Conservation (phyloP, 1,140 invertebrate genomes). For the Daktulosphaira vitifoliae region DNA sequence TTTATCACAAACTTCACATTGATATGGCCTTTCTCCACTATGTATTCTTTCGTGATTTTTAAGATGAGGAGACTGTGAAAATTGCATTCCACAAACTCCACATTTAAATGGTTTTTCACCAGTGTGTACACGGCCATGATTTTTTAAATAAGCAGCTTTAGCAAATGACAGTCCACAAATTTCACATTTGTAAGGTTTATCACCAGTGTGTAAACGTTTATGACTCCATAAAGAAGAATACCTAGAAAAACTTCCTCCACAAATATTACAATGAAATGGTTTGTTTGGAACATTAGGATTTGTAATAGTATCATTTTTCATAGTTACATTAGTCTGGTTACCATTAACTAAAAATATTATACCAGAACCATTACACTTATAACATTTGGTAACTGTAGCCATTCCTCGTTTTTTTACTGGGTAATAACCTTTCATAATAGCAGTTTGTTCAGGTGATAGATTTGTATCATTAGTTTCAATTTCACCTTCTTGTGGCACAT, state of each 20-base stretch:
- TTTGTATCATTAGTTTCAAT: constrained; percentile 6
- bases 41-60: constrained; percentile 89
- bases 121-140: constrained; percentile 74
- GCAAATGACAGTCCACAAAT: constrained; percentile 90
- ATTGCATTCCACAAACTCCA: constrained; percentile 78
- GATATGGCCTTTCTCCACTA: constrained; percentile 79
- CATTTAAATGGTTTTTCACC: constrained; percentile 78
- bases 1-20: constrained; percentile 85
- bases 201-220: constrained; percentile 73
- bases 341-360: constrained; percentile 66
- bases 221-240: constrained; percentile 80
- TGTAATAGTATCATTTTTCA: constrained; percentile 24
- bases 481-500: constrained; percentile 8
- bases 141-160: constrained; percentile 82
- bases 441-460: constrained; percentile 36
- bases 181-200: constrained; percentile 85
- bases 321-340: constrained; percentile 43
- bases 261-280: constrained; percentile 78
- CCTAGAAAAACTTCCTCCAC: constrained; percentile 51
- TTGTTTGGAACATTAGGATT: constrained; percentile 50
- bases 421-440: constrained; percentile 54
- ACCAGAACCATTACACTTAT: constrained; percentile 77
- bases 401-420: constrained; percentile 72
- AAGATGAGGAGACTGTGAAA: constrained; percentile 78
- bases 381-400: constrained; percentile 72